Percentiles rank a stretch among this genome's conserved stretches.
Conservation (phyloP, 2,113 vertebrate genomes). For the Campylomormyrus numenius region DNA sequence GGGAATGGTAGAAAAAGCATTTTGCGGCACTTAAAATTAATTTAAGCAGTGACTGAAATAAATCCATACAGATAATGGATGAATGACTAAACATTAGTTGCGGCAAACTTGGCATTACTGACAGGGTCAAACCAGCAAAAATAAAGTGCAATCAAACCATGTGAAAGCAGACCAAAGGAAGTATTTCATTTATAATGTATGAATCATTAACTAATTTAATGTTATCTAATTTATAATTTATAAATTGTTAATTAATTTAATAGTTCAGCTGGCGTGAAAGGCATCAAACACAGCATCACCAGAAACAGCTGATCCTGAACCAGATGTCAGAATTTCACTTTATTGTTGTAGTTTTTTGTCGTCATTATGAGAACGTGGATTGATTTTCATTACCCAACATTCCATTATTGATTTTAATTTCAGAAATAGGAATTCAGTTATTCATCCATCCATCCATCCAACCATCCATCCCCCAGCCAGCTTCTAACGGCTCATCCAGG, state of each 20-base stretch:
- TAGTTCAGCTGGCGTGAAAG: background rate
- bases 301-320: background rate
- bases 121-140: background rate
- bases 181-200: background rate
- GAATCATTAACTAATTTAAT: background rate
- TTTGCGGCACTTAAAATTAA: background rate
- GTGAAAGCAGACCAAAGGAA: background rate
- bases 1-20: background rate
- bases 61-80: background rate
- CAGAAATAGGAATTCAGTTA: too few relatives aligned
- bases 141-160: background rate
- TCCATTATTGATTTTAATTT: background rate
- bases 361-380: background rate
- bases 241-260: background rate
- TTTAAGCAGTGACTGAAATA: background rate
- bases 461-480: background rate
- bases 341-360: background rate
- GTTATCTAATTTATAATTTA: background rate
- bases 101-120: background rate
- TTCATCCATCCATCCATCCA: background rate
- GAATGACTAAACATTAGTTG: background rate
- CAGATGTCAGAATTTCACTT: background rate
- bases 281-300: background rate
- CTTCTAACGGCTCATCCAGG: background rate
- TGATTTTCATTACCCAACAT: background rate